A percentile compares a stretch with the other conserved stretches of the same genome.
phyloP scores from a whole-genome alignment of 2,888 invertebrate genomes.

The Eugnorisma glareosa region DNA sequence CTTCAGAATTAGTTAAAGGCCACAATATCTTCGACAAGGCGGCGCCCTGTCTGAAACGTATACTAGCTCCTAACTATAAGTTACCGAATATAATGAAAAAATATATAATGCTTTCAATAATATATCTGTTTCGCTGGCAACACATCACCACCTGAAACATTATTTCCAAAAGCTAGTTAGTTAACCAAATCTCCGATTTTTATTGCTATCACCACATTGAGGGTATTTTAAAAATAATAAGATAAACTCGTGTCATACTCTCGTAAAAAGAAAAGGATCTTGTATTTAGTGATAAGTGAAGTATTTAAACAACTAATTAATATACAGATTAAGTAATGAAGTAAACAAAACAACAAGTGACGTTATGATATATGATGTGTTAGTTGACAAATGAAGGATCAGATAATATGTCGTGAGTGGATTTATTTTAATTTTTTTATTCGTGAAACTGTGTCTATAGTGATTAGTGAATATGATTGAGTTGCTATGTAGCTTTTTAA shows the following conservation, averaged over 20 bases:
- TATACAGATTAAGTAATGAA: slow-evolving; percentile 41
- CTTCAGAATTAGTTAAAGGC: no score
- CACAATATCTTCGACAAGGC: no score
- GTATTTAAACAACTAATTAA: slow-evolving; percentile 28
- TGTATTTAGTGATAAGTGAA: slow-evolving; percentile 31
- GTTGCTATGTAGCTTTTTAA: not conserved
- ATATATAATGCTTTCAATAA: no score
- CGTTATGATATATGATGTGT: not conserved
- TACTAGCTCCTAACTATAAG: no score
- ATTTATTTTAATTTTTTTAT: not conserved
- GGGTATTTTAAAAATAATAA: slow-evolving; percentile 44
- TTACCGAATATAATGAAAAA: no score
- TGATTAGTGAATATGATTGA: not conserved
- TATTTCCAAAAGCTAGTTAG: slow-evolving; percentile 11
- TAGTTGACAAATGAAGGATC: slow-evolving; percentile 66
- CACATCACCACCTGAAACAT: not conserved
- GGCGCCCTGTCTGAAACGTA: no score
- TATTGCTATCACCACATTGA: not conserved
- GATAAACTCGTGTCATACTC: slow-evolving; percentile 7
- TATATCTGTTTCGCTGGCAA: slow-evolving; percentile 10
- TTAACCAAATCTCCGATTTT: not conserved
- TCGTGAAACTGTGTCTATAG: not conserved
- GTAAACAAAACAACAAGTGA: slow-evolving; percentile 25
- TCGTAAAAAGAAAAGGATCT: slow-evolving; percentile 12
- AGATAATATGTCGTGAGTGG: slow-evolving; percentile 51